These are phyloP conservation scores for Cheilosia vernalis DNA, from an alignment of 2,888 invertebrate species.

Conservation along the genomic window DNA sequence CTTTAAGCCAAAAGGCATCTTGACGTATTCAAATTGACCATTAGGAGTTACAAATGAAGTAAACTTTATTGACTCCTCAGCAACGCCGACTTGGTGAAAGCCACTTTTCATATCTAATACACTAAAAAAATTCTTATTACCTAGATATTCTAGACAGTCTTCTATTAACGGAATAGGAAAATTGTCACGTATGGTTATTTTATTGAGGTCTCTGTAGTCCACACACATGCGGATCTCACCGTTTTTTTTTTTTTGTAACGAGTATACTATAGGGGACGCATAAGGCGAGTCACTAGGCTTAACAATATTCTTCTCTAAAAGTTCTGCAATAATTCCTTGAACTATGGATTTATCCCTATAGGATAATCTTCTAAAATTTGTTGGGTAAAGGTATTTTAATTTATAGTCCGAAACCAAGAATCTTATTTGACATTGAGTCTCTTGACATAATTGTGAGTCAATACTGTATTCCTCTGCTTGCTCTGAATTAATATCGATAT, in stretches of 20 bases:
- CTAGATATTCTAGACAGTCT: not conserved
- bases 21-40: too few relatives aligned
- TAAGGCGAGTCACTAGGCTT: too few relatives aligned
- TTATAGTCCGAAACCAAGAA: not conserved
- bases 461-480: not conserved
- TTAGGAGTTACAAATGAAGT: too few relatives aligned
- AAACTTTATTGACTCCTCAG: too few relatives aligned
- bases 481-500: not conserved
- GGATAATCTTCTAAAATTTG: constrained; percentile 16
- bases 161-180: not conserved
- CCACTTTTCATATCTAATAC: too few relatives aligned
- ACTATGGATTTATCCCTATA: constrained; percentile 12
- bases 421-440: not conserved
- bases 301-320: constrained; percentile 10
- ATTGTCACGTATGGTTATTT: constrained; percentile 2
- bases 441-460: not conserved
- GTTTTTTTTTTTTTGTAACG: not conserved
- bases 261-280: too few relatives aligned
- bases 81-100: too few relatives aligned
- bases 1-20: too few relatives aligned
- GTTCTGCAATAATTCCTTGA: constrained; percentile 28
- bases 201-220: constrained; percentile 9
- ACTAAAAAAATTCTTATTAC: too few relatives aligned
- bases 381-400: not conserved
- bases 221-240: constrained; percentile 13